phyloP scores from a whole-genome alignment of 2,113 vertebrate species.

The Stigmatopora nigra region DNA sequence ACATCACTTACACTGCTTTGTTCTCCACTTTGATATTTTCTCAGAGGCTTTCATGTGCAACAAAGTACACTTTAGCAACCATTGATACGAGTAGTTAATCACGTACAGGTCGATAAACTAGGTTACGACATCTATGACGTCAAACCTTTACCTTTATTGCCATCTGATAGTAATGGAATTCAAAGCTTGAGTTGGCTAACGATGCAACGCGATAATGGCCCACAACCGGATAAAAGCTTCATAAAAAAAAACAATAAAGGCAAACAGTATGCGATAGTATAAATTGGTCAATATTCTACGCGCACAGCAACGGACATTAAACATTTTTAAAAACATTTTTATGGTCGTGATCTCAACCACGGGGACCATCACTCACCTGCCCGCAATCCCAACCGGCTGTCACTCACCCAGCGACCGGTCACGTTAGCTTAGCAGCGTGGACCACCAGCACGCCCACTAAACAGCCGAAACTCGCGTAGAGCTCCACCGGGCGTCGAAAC shows the following conservation, averaged over 20 bases:
- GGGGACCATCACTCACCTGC: conserved; percentile 19
- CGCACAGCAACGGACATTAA: neutral
- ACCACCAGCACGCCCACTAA: conserved; percentile 20
- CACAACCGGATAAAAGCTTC: neutral
- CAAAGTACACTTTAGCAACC: neutral
- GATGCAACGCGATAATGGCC: neutral
- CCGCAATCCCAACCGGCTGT: neutral
- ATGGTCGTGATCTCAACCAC: neutral
- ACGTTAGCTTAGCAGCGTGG: conserved; percentile 19
- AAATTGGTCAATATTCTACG: neutral
- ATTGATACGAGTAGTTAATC: neutral
- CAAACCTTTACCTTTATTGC: too few relatives aligned
- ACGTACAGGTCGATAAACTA: neutral
- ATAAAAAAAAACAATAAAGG: too few relatives aligned
- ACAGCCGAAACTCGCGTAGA: neutral
- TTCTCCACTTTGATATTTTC: neutral
- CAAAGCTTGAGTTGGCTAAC: neutral
- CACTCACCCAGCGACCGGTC: neutral
- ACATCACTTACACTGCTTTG: too few relatives aligned
- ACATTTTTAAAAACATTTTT: neutral
- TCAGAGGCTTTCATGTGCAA: neutral
- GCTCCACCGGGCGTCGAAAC: neutral
- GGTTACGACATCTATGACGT: neutral
- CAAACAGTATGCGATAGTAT: neutral
- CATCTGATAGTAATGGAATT: neutral